phyloP scores from a whole-genome alignment of 2,797 vertebrate genomes.

The Pipistrellus pygmaeus region DNA sequence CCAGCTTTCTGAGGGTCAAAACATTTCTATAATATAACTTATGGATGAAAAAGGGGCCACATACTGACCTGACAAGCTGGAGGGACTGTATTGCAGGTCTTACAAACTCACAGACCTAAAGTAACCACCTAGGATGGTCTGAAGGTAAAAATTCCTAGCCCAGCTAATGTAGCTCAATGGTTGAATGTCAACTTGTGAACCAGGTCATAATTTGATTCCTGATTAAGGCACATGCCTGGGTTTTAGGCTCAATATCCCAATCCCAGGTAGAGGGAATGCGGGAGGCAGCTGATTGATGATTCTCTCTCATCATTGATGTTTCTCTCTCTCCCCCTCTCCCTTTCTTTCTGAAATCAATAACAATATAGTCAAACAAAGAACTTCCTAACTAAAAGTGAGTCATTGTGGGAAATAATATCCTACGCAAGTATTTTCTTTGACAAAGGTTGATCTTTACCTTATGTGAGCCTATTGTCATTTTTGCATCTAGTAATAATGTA shows the following conservation, averaged over 20 bases:
- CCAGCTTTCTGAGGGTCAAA: not conserved
- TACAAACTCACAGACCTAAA: not conserved
- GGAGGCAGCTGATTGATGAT: no score
- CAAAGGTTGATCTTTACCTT: not conserved
- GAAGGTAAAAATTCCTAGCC: not conserved
- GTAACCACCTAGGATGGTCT: not conserved
- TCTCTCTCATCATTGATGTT: no score
- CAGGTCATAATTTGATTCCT: no score
- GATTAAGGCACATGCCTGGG: no score
- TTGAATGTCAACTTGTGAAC: no score
- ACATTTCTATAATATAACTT: not conserved
- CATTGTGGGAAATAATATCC: not conserved
- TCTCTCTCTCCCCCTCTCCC: no score
- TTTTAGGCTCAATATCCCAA: no score
- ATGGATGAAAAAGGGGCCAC: not conserved
- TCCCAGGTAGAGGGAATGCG: no score
- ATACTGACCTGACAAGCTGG: not conserved
- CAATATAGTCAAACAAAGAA: no score
- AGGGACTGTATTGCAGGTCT: accelerated
- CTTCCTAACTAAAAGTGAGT: not conserved
- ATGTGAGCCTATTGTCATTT: not conserved
- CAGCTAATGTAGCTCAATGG: no score
- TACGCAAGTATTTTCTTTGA: no score
- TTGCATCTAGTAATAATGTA: not conserved
- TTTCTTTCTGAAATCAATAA: no score